Evolutionary conservation across 2,888 invertebrate species (phyloP).

Genomic region (Cistogaster globosa): DNA sequence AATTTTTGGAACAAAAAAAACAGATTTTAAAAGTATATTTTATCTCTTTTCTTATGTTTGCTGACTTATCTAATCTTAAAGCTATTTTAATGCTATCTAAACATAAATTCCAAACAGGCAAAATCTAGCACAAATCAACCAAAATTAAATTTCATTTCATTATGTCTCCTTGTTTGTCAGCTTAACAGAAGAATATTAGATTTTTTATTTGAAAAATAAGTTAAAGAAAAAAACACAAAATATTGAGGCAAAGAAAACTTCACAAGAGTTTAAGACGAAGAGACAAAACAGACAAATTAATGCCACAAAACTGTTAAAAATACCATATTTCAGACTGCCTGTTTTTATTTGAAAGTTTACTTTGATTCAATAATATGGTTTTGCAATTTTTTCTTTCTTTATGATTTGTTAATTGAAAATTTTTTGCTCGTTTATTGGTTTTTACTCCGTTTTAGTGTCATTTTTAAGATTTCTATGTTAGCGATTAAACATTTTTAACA

Average conservation of each 20-base stretch:
- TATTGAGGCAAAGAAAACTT: too few relatives aligned
- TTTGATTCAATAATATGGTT: constrained; percentile 43
- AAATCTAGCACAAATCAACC: too few relatives aligned
- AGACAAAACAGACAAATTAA: constrained; percentile 7
- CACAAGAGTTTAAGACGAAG: too few relatives aligned
- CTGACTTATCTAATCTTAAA: too few relatives aligned
- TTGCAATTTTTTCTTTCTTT: not conserved
- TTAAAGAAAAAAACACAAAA: not conserved
- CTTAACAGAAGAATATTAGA: too few relatives aligned
- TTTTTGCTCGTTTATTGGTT: not conserved
- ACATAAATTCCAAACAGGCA: too few relatives aligned
- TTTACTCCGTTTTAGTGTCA: constrained; percentile 9
- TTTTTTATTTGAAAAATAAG: not conserved
- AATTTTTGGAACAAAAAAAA: too few relatives aligned
- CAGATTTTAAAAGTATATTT: too few relatives aligned
- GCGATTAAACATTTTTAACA: not conserved
- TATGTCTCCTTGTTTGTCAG: too few relatives aligned
- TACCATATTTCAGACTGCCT: not conserved
- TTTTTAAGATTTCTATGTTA: not conserved
- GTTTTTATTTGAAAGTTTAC: constrained; percentile 1
- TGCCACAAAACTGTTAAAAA: not conserved
- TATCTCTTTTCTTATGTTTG: too few relatives aligned
- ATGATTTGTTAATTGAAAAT: not conserved
- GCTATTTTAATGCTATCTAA: too few relatives aligned
- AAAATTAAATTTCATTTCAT: too few relatives aligned